Base-by-base conservation (phyloP, 2,888 invertebrate genomes). In the Branchellion lobata region DNA sequence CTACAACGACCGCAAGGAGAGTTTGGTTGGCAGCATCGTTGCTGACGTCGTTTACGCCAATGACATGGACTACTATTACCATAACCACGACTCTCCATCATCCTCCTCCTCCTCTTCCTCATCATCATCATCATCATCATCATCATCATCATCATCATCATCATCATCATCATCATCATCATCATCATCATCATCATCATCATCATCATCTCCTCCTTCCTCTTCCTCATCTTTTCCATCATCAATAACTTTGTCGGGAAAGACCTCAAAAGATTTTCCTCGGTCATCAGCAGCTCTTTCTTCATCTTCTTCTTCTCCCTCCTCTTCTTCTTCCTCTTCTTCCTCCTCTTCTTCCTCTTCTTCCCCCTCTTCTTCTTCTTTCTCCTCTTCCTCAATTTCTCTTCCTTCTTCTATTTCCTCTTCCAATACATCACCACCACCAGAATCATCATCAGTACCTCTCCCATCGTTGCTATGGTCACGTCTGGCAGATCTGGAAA, bases 401-500 rank as follows among this genome's bases (percentile, higher is more conserved):
- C 18, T 18, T 47, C 18, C 47, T 47, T 47, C 47, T 47, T 47
- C 47, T 47, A 14, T 18, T 47, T 47, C 47, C 18, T 47, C 47
- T 47, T 47, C 47, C 18, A 14, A 8, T 47, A 24, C 61, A 40
- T 24, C 24, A 24, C n/a, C 73, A 24, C 27, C 77, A 24, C 40
- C 77, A 2, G 3, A 18, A 34, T 34, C 77, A 21, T 75, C 57
- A 21, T 75, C 57, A 1, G n/a, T 57, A 8, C 21, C 47, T 3
- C 18, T 29, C 14, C 24, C 75, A 1, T 14, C 75, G 3, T 24
- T 1, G 24, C 14, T n/a, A 8, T 65, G 33, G 36, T 65, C 27
- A 33, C 57, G 29, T 18, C 34, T 57, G 31, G 29, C 57, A 3
- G 75, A 75, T 29, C 61, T 77, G n/a, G 36, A 57, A 27, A 61